Evolutionary conservation across 2,888 invertebrate species (phyloP), one percentile per base, ranked within the genome.

Genomic region (Pachliopta kotzebuea): DNA sequence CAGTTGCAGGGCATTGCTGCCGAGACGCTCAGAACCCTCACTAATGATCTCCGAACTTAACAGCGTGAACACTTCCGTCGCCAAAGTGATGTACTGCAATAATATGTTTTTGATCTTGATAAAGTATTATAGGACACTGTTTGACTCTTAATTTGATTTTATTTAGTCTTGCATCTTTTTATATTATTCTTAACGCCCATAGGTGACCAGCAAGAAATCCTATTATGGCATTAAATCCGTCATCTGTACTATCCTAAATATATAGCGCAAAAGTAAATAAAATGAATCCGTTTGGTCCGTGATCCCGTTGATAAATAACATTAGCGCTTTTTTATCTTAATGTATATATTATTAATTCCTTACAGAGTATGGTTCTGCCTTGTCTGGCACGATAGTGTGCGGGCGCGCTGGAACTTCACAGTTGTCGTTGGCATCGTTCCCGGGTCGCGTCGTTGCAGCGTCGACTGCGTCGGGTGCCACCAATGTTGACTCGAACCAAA

Each of bases 401-500:
- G 72, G 85, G 14, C 86, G 72, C 11, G 83, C 67, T n/a, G 84
- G 76, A 42, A 78, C 79, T 70, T 92, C 93, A 6, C 89, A 90
- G 60, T 91, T 85, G 49, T 92, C 93, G 21, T 87, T 82, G n/a
- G 92, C 84, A 37, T 92, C 92, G 56, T 92, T 88, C 49, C 92
- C 85, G 24, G 88, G 89, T 18, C 91, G 80, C 3, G 90, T 81
- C 7, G 84, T 78, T 56, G 79, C 77, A 14, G 76, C 68, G 71
- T 94, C 95, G 0, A 92, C 84, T 14, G 93, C 92, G 70, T 96
- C 95, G 0, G 95, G 95, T 1, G 97, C 97, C 26, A 97, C 96
- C 17, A 98, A 91, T 0, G 98, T 97, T 78, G 98, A 97, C 81
- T 98, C 98, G 86, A 98, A 97, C 98, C 98, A 98, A 71, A 97